Conservation (phyloP, 37 sponge, comb jelly and placozoan genomes). For the Bolinopsis microptera region DNA sequence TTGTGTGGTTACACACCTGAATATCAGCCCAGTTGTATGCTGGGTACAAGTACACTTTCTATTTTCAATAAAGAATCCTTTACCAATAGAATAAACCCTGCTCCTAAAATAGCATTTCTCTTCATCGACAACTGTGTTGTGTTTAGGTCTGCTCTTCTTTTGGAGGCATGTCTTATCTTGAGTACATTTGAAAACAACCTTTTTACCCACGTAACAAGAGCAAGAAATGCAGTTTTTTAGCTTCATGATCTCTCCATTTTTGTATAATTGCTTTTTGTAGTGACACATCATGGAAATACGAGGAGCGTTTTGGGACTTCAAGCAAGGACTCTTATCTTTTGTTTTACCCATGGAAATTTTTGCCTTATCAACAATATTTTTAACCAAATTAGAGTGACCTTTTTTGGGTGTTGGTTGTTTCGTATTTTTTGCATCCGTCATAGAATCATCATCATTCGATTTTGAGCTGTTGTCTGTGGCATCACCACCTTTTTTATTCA, state of each 20-base stretch:
- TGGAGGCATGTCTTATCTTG: neutral
- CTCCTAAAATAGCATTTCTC: neutral
- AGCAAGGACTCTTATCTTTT: neutral
- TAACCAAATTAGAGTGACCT: neutral
- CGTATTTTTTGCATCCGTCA: no score
- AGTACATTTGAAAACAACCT: neutral
- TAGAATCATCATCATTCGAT: neutral
- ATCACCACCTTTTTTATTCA: no score
- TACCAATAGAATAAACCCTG: neutral
- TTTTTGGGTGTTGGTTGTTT: neutral
- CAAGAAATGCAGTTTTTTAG: neutral
- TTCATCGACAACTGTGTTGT: neutral
- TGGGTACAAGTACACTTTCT: neutral
- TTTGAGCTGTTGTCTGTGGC: no score
- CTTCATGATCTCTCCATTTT: conserved; percentile 2
- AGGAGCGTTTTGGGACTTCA: neutral
- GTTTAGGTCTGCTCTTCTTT: neutral
- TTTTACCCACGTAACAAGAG: neutral
- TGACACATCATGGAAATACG: neutral
- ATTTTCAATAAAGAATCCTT: neutral
- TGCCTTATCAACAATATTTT: neutral
- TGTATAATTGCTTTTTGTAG: neutral
- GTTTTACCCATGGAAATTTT: neutral
- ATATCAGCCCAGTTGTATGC: neutral
- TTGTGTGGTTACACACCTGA: neutral